Evolutionary conservation across 1,140 invertebrate genomes (phyloP).

Genomic region (Apis dorsata): DNA sequence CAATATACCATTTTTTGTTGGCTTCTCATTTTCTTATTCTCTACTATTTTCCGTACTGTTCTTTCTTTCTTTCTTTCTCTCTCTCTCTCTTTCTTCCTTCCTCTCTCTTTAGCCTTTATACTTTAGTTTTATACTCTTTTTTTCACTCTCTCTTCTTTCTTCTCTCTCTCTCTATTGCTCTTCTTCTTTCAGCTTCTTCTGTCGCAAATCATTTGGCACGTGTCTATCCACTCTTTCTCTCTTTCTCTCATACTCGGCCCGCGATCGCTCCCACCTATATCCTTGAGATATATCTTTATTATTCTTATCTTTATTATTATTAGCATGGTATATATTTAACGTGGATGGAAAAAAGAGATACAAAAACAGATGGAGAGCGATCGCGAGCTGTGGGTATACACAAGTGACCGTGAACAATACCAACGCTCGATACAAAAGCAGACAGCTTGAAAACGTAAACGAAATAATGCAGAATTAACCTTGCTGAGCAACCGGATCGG

Average conservation of each 20-base stretch:
- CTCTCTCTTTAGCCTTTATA: slow-evolving; percentile 40
- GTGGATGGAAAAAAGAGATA: background rate
- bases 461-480: slow-evolving; percentile 86
- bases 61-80: slow-evolving; percentile 39
- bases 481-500: slow-evolving; percentile 90
- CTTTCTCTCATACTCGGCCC: background rate
- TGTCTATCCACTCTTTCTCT: background rate
- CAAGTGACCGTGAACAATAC: slow-evolving; percentile 4
- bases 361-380: background rate
- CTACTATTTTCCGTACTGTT: background rate
- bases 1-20: no score
- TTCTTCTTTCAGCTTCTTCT: slow-evolving; percentile 48
- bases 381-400: slow-evolving; percentile 23
- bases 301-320: no score
- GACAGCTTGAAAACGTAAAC: slow-evolving; percentile 27
- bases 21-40: no score
- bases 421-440: slow-evolving; percentile 32
- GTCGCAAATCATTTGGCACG: slow-evolving; percentile 54
- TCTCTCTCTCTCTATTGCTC: slow-evolving; percentile 49
- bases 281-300: no score
- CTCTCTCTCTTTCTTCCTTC: slow-evolving; percentile 19
- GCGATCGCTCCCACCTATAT: background rate
- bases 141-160: slow-evolving; percentile 21
- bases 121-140: background rate
- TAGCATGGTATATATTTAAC: no score